Evolutionary conservation across 2,113 vertebrate species (phyloP).

Genomic region (Sardina pilchardus): DNA sequence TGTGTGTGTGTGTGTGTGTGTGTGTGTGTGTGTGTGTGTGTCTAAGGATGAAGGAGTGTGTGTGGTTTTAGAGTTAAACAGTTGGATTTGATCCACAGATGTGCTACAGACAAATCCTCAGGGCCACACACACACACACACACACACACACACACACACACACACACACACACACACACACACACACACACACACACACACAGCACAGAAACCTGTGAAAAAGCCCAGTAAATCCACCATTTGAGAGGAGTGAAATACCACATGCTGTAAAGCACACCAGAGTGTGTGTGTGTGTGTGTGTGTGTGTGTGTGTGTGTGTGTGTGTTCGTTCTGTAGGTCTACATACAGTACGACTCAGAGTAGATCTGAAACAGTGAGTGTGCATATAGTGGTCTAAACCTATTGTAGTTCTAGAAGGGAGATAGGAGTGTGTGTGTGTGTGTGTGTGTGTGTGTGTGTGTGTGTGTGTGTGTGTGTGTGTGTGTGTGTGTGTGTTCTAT

Average conservation of each 20-base stretch:
- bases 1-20: slow-evolving; percentile 2
- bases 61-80: background rate
- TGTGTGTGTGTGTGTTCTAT: background rate
- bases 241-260: slow-evolving; percentile 6
- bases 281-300: slow-evolving; percentile 20
- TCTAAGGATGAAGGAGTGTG: background rate
- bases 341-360: background rate
- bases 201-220: background rate
- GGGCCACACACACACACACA: background rate
- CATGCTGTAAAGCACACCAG: background rate
- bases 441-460: background rate
- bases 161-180: background rate
- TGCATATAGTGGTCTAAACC: too few species aligned
- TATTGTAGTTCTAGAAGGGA: too few species aligned
- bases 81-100: slow-evolving; percentile 8
- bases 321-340: background rate
- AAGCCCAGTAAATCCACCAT: background rate
- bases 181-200: background rate
- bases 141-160: background rate
- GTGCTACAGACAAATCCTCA: background rate
- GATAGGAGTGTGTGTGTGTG: slow-evolving; percentile 1
- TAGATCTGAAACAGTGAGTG: too few species aligned
- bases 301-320: slow-evolving; percentile 19
- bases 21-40: background rate
- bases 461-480: background rate